phyloP scores from a whole-genome alignment of 2,888 invertebrate species.

The Mellilla xanthometata region DNA sequence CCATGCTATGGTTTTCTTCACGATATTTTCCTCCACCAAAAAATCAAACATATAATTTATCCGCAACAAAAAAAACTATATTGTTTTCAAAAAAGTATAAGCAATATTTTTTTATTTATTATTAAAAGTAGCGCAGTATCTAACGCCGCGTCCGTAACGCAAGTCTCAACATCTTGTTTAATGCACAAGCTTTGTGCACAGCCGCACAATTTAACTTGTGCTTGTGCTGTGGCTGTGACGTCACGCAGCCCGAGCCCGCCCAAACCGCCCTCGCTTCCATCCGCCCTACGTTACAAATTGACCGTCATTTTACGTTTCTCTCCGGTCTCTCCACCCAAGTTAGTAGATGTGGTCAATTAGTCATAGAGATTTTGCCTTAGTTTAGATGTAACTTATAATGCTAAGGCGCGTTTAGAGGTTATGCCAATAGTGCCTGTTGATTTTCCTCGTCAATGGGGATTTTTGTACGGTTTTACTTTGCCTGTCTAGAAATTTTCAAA shows the following conservation, averaged over 20 bases:
- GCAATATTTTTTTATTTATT: no score
- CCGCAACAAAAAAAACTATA: no score
- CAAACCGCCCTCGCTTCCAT: constrained; percentile 8
- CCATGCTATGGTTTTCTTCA: no score
- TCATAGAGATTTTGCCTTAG: not conserved
- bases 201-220: constrained; percentile 27
- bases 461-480: no score
- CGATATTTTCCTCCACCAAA: no score
- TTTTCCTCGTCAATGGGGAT: no score
- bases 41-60: no score
- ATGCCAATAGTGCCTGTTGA: no score
- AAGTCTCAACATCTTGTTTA: constrained; percentile 15
- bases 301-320: constrained; percentile 11
- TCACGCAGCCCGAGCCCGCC: constrained; percentile 15
- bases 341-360: not conserved
- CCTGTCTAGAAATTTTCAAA: no score
- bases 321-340: constrained; percentile 1
- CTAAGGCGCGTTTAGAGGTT: no score
- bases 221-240: constrained; percentile 23
- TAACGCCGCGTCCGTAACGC: not conserved
- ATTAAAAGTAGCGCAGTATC: not conserved
- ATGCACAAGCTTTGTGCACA: constrained; percentile 23
- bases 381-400: not conserved
- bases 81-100: no score
- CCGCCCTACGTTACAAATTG: constrained; percentile 24